These are phyloP conservation scores for Danionella cerebrum DNA, from an alignment of 2,113 vertebrate species.

Conservation along the genomic window DNA sequence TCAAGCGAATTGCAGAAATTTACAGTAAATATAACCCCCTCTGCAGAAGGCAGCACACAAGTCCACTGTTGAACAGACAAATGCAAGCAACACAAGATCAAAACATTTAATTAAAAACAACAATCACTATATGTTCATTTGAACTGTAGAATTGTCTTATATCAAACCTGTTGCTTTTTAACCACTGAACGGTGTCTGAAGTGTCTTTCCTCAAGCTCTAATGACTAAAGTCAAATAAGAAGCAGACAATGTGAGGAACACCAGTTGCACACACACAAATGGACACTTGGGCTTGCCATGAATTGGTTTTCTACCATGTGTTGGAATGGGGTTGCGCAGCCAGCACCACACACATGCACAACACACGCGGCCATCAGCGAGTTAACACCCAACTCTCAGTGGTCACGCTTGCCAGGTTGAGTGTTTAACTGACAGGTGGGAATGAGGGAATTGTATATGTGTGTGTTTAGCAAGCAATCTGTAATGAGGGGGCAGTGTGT, in stretches of 20 bases:
- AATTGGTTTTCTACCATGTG: conserved; percentile 2
- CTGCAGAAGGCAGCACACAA: conserved; percentile 39
- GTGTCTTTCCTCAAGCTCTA: background rate
- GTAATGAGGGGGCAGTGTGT: conserved; percentile 62
- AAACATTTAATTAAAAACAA: background rate
- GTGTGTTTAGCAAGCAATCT: conserved; percentile 39
- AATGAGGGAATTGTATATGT: conserved; percentile 57
- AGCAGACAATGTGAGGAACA: background rate
- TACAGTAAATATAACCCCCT: conserved; percentile 40
- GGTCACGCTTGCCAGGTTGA: conserved; percentile 49
- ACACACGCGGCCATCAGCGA: conserved; percentile 33
- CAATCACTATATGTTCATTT: too few relatives aligned
- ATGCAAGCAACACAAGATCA: background rate
- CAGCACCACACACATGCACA: background rate
- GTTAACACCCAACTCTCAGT: conserved; percentile 51
- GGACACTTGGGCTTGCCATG: background rate
- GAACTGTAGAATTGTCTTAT: too few relatives aligned
- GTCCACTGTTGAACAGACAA: conserved; percentile 24
- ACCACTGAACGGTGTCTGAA: background rate
- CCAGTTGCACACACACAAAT: background rate
- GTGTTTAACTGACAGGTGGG: conserved; percentile 65
- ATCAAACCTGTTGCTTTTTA: background rate
- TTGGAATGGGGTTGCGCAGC: background rate
- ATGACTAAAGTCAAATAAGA: background rate
- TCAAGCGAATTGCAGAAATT: conserved; percentile 35